Base-by-base conservation (phyloP, 2,113 vertebrate genomes). In the Baryphthengus martii region DNA sequence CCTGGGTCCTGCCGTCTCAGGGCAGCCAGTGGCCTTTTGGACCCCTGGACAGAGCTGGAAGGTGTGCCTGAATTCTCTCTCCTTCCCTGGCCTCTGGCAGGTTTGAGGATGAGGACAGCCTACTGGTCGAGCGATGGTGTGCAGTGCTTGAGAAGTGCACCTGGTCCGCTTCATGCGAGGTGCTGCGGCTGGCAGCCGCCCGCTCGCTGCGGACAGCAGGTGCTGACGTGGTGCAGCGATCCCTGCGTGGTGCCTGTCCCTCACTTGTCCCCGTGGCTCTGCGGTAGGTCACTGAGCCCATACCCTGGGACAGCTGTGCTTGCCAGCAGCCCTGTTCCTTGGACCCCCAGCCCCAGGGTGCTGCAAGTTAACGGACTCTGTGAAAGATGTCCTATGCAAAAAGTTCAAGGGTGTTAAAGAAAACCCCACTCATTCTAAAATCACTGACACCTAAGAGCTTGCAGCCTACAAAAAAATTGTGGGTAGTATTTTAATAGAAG, bases 171-270 rank as follows among this genome's bases (percentile, higher is more conserved):
- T 85, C 95, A 3, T 96, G 84, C 1, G 98, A 99, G 94, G 95
- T 96, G 61, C 97, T 98, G 83, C 97, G 99, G 67, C 88, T 98
- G 93, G 98, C 98, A 0, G 98, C 98, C 1, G 98, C 98, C 12
- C 91, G 96, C 61, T 97, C 98, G 73, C 96, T 99, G 59, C 97
- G 72, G 66, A 62, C 70, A 5, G 98, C 97, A 1, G 98, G 98
- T 50, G 90, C 88, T 2, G 35, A 28, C 0, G 55, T 98, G 42
- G 88, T 98, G 88, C 84, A 6, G 84, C 62, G 8, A 8, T 89
- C 91, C 62, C 76, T 91, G 55, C 42, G 7, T 4, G 52, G 53
- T 11, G 17, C 91, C 55, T 6, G 59, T 9, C 59, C 95, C 42
- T 42, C 33, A 3, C 45, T 98, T 5, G 9, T 28, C 58, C 65